These are phyloP conservation scores for Brachypterus glaber DNA, from an alignment of 2,888 invertebrate genomes.

Conservation along the genomic window DNA sequence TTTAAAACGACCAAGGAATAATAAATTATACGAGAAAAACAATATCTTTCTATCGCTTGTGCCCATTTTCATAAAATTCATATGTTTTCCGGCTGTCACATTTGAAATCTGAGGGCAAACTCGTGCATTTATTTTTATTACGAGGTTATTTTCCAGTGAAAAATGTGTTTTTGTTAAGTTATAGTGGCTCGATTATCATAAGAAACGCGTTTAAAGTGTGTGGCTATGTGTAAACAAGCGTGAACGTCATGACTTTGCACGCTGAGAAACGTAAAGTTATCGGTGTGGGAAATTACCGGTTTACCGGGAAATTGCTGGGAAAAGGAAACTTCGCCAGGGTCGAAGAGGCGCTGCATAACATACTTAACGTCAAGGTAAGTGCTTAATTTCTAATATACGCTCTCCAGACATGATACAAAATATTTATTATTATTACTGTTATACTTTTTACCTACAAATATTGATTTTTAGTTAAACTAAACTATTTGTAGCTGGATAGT, in stretches of 20 bases:
- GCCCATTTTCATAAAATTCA: constrained; percentile 5
- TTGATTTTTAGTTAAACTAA: too few species aligned
- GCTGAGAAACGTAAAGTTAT: constrained; percentile 40
- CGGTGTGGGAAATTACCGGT: constrained; percentile 60
- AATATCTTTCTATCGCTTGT: constrained; percentile 1
- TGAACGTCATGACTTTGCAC: constrained; percentile 29
- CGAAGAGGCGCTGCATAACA: constrained; percentile 60
- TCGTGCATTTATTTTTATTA: constrained; percentile 27
- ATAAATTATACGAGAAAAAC: constrained; percentile 1
- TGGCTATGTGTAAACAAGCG: constrained; percentile 26
- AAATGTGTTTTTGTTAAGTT: constrained; percentile 25
- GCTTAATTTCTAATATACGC: constrained; percentile 7
- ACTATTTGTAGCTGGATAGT: too few species aligned
- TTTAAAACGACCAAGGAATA: too few species aligned
- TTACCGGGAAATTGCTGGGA: constrained; percentile 60
- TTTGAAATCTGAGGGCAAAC: constrained; percentile 19
- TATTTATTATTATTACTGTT: neutral
- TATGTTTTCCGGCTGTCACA: constrained; percentile 14
- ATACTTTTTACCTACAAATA: too few species aligned
- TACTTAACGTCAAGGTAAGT: constrained; percentile 58
- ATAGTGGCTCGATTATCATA: constrained; percentile 22
- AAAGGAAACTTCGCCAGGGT: constrained; percentile 71
- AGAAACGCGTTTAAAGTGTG: constrained; percentile 21
- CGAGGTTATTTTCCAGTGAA: constrained; percentile 26
- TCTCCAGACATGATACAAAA: constrained; percentile 1